Conservation (phyloP, 2,888 invertebrate species). For the Pteria penguin region DNA sequence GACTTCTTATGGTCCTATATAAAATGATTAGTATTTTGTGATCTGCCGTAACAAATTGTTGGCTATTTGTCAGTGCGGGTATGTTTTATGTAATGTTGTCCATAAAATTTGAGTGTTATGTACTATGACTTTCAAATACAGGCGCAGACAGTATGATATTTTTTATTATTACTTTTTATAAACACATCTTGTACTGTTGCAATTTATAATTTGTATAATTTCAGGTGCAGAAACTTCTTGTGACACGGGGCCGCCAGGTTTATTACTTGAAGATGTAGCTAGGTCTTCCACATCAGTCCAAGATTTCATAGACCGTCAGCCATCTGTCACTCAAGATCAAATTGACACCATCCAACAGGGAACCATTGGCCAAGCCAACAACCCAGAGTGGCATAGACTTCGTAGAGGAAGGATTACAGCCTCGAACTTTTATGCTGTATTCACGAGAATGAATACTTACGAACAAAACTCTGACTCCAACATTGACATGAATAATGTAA, state of each 20-base stretch:
- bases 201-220: background rate
- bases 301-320: background rate
- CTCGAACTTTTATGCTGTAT: constrained; percentile 22
- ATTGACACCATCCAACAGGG: background rate
- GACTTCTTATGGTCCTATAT: too few relatives aligned
- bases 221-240: background rate
- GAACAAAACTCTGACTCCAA: background rate
- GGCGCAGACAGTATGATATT: constrained; percentile 30
- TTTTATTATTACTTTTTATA: too few relatives aligned
- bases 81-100: background rate
- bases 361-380: constrained; percentile 1
- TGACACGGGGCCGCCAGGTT: background rate
- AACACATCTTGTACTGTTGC: background rate
- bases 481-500: background rate
- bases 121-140: constrained; percentile 29
- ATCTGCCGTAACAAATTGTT: too few relatives aligned
- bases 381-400: constrained; percentile 19
- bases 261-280: background rate
- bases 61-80: background rate
- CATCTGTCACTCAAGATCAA: background rate
- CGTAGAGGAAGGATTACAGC: constrained; percentile 25
- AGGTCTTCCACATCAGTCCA: background rate
- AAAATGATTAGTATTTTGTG: too few relatives aligned
- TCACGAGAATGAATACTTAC: background rate
- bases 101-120: too few relatives aligned